Base-by-base conservation (phyloP, 2,113 vertebrate species). In the Phoenicopterus ruber region DNA sequence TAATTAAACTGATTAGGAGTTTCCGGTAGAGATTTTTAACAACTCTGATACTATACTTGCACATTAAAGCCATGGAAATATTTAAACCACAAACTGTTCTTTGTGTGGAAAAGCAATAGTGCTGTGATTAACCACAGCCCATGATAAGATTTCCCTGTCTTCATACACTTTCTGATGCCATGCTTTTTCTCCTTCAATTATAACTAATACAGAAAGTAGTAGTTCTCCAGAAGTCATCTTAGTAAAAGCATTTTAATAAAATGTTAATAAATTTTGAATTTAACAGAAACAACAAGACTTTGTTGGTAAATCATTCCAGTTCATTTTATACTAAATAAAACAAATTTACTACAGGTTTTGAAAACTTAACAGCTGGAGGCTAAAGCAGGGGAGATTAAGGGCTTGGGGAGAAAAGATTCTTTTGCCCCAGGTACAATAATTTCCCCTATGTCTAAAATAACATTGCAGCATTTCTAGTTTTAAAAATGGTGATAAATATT, bases 21-120 rank as follows among this genome's bases (percentile, higher is more conserved):
- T 59, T 97, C 96, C 93, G 94, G 93, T 88, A 96, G 89, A 96
- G 93, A 95, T 96, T 90, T 97, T 90, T 24, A 97, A 97, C 94
- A 96, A 97, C 97, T 96, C 97, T 11, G 95, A 96, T 94, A 97
- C 96, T 97, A 95, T 96, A 91, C 57, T 38, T 91, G 91, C 95
- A 97, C 95, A 94, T 94, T 93, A 59, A 95, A 86, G 95, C 97
- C 96, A 94, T 96, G 95, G 96, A 97, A 98, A 97, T 98, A 98
- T 98, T 98, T 98, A 98, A 98, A 98, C 98, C 98, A 98, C 98
- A 98, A 98, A 98, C 98, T 98, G 98, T 98, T 98, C 98, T 98
- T 98, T 98, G 98, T 98, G 98, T 98, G 97, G 96, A 98, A 98
- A 98, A 97, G 96, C 97, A 96, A 97, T 95, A 95, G 92, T 96